Conservation (phyloP, 2,113 vertebrate genomes). For the Theropithecus gelada region DNA sequence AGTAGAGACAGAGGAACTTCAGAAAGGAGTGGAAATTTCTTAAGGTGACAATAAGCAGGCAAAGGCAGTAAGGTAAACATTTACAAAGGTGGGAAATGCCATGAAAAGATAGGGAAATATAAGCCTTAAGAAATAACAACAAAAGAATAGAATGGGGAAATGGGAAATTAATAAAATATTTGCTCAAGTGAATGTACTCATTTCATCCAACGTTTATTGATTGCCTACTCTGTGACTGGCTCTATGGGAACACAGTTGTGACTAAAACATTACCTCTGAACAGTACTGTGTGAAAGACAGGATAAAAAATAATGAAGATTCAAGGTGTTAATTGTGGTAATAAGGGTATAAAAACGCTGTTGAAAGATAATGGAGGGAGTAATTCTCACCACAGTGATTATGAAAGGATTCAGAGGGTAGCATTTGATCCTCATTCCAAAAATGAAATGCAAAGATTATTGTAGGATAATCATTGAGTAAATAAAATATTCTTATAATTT, state of each 20-base stretch:
- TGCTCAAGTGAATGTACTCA: slow-evolving; percentile 39
- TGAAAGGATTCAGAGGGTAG: neutral
- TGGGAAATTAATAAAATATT: slow-evolving; percentile 48
- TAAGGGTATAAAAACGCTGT: slow-evolving; percentile 31
- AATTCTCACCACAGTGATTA: slow-evolving; percentile 28
- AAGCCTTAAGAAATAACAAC: slow-evolving; percentile 23
- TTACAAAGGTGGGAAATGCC: neutral
- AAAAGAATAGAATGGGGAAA: slow-evolving; percentile 33
- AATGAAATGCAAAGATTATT: slow-evolving; percentile 41
- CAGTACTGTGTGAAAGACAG: neutral
- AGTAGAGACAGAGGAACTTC: neutral
- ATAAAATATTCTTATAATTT: slow-evolving; percentile 31
- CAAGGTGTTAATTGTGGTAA: neutral
- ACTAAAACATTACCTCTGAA: slow-evolving; percentile 63
- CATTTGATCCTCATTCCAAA: slow-evolving; percentile 38
- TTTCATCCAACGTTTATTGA: slow-evolving; percentile 46
- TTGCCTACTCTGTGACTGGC: neutral
- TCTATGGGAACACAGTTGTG: slow-evolving; percentile 42
- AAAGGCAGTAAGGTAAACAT: neutral
- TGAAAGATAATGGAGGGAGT: slow-evolving; percentile 25
- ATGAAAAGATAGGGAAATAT: slow-evolving; percentile 20
- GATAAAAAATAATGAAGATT: slow-evolving; percentile 51
- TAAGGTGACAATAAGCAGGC: neutral
- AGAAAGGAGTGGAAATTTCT: neutral
- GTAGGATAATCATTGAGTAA: slow-evolving; percentile 36